Percentiles rank a stretch among this genome's conserved stretches.
Evolutionary conservation across 1,140 invertebrate genomes (phyloP).

Genomic region (Aphaenogaster rudis): DNA sequence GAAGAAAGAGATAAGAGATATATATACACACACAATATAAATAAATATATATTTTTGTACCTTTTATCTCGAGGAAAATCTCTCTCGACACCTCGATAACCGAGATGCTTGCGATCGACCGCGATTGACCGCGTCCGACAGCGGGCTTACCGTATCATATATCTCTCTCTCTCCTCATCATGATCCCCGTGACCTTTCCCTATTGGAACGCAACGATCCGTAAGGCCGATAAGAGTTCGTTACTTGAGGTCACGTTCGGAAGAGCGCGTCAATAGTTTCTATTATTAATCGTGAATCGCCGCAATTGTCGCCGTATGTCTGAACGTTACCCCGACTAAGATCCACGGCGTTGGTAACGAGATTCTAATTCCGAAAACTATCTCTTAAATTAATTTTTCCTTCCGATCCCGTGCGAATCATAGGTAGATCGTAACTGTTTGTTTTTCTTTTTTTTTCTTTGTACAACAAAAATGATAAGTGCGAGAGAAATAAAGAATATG

Average conservation of each 20-base stretch:
- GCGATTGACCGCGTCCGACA: conserved; percentile 9
- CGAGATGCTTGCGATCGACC: not conserved
- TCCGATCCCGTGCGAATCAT: conserved; percentile 62
- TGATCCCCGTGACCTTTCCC: conserved; percentile 73
- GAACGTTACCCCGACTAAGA: conserved; percentile 78
- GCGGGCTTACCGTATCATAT: conserved; percentile 24
- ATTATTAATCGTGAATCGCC: conserved; percentile 46
- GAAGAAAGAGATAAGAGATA: conserved; percentile 53
- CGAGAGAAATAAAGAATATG: conserved; percentile 63
- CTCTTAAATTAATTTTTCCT: conserved; percentile 67
- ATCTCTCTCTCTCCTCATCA: conserved; percentile 55
- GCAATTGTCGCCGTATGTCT: conserved; percentile 70
- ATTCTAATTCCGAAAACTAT: not conserved
- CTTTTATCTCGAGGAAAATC: conserved; percentile 46
- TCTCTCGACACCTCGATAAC: conserved; percentile 14
- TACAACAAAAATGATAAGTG: conserved; percentile 77
- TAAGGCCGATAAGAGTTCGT: conserved; percentile 76
- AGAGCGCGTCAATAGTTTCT: conserved; percentile 76
- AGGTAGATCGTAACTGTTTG: conserved; percentile 71
- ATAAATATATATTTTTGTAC: conserved; percentile 70
- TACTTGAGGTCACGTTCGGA: conserved; percentile 81
- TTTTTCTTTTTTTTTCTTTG: conserved; percentile 72
- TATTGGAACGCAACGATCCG: conserved; percentile 70
- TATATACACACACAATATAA: conserved; percentile 42
- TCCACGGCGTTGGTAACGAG: conserved; percentile 72